Base-by-base conservation (phyloP, 64 coral and sea anemone species). In the Trachythela sp. region DNA sequence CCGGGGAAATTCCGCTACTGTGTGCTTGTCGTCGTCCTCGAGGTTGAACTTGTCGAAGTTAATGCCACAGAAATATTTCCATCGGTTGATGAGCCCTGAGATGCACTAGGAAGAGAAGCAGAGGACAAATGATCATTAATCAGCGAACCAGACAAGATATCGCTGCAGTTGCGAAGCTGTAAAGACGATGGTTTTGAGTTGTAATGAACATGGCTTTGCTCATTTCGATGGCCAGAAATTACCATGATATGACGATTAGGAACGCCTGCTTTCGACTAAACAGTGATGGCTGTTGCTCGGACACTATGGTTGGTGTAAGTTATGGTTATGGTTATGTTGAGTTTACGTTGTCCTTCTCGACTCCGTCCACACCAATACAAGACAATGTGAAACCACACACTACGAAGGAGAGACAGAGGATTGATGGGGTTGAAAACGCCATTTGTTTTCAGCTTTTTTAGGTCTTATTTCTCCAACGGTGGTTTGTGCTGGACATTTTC, bases 401-500 rank as follows among this genome's bases (percentile, higher is more conserved):
- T 8, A 6, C 59, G 18, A 22, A 68, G 30, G 30, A 68, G 59
- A 31, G 20, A 22, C 20, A 68, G 18, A 68, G 49, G 86, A 37
- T 33, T 88, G 20, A 34, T 37, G 64, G 86, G 56, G 30, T 32
- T 33, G 27, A 88, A 50, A 31, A 67, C 86, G 30, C 34, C 27
- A 50, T 36, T 30, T 60, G 31, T 36, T 60, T 88, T 88, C 56
- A 88, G 52, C 54, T 56, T 88, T 31, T 29, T 31, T 13, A 88
- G n/a, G 50, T 88, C 86, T 60, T 56, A 11, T 17, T 36, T 13
- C 18, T 56, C 54, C 31, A 88, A 56, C 11, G 86, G 27, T 20
- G 86, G 49, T 50, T 88, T 88, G 86, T 88, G 86, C 13, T 29
- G 51, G 20, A 50, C 35, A 41, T 40, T 88, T 88, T 88, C 27